A percentile compares a stretch with the other conserved stretches of the same genome.
These are phyloP conservation scores for Microcebus ravelobensis DNA, from an alignment of 2,113 vertebrate genomes.

Conservation along the genomic window DNA sequence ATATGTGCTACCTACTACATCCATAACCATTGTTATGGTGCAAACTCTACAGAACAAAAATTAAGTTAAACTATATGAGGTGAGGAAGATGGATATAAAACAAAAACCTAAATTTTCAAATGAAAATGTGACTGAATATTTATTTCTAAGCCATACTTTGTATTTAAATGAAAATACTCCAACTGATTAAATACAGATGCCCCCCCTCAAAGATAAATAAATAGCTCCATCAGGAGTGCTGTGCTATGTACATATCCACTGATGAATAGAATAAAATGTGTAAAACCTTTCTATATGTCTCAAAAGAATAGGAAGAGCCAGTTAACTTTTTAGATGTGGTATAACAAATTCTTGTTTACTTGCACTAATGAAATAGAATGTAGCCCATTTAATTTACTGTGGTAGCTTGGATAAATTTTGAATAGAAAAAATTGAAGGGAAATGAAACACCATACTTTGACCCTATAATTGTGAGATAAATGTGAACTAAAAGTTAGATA, in stretches of 20 bases:
- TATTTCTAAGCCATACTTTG: neutral
- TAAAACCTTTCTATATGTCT: neutral
- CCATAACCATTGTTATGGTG: neutral
- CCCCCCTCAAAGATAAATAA: neutral
- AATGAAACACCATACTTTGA: neutral
- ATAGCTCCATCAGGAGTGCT: neutral
- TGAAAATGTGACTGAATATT: neutral
- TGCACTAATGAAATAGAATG: neutral
- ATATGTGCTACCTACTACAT: neutral
- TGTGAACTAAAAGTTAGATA: neutral
- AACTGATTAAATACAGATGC: neutral
- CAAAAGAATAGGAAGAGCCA: neutral
- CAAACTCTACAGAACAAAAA: neutral
- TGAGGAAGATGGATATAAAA: neutral
- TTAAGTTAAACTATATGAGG: neutral
- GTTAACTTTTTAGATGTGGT: neutral
- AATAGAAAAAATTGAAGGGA: neutral
- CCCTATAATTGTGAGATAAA: neutral
- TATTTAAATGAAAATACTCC: neutral
- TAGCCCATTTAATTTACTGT: neutral
- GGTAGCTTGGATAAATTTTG: neutral
- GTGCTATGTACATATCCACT: neutral
- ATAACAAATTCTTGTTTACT: neutral
- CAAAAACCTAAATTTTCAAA: neutral
- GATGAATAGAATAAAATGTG: neutral